These are phyloP conservation scores for Steinernema khuongi DNA, from an alignment of 1,140 invertebrate species.

Conservation along the genomic window DNA sequence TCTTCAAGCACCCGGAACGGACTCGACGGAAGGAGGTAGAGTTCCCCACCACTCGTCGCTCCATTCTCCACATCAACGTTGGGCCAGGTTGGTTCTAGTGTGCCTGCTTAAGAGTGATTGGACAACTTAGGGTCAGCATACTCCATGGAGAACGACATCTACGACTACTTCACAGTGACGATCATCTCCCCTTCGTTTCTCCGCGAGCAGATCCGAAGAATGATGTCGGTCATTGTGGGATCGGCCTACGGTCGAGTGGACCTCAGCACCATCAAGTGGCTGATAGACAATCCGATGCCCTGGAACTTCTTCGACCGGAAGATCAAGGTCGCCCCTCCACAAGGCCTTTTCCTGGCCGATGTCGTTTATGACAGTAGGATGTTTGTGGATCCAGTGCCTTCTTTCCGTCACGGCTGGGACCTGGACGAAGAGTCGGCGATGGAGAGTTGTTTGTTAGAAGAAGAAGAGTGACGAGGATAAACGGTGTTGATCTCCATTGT, in stretches of 20 bases:
- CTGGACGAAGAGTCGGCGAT: no score
- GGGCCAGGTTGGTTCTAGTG: slow-evolving; percentile 22
- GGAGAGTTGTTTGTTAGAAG: no score
- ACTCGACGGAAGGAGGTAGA: slow-evolving; percentile 26
- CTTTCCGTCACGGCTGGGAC: slow-evolving; percentile 41
- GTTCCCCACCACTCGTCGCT: slow-evolving; percentile 24
- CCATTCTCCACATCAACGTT: slow-evolving; percentile 32
- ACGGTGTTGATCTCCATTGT: no score
- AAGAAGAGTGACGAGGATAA: no score
- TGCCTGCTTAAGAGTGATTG: not conserved
- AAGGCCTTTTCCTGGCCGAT: slow-evolving; percentile 47
- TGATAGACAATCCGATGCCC: slow-evolving; percentile 39
- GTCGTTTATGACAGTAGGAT: slow-evolving; percentile 46
- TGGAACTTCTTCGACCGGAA: slow-evolving; percentile 31
- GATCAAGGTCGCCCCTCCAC: slow-evolving; percentile 38
- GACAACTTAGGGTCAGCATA: slow-evolving; percentile 39
- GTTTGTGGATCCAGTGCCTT: slow-evolving; percentile 42
- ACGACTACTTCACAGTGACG: slow-evolving; percentile 47
- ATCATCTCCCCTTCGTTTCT: slow-evolving; percentile 43
- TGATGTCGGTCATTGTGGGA: slow-evolving; percentile 40
- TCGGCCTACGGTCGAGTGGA: slow-evolving; percentile 29
- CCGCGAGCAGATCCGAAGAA: slow-evolving; percentile 50
- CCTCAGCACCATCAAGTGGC: slow-evolving; percentile 31
- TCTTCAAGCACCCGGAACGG: slow-evolving; percentile 40
- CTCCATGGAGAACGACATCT: slow-evolving; percentile 35